A percentile compares a stretch with the other conserved stretches of the same genome.
phyloP scores from a whole-genome alignment of 2,888 invertebrate species.

The Bimastos eiseni region DNA sequence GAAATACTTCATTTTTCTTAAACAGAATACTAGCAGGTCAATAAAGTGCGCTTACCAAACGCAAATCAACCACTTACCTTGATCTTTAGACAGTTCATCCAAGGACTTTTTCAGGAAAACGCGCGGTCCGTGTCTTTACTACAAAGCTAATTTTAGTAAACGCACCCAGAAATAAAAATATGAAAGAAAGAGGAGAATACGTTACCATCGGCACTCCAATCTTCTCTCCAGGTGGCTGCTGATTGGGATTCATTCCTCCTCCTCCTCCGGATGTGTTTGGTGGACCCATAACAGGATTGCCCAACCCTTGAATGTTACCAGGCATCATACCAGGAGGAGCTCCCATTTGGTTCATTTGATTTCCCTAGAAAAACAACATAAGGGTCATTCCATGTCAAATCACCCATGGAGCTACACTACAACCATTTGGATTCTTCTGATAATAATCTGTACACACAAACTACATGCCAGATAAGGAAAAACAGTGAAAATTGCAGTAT shows the following conservation, averaged over 20 bases:
- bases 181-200: background rate
- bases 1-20: background rate
- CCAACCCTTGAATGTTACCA: background rate
- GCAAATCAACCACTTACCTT: slow-evolving; percentile 2
- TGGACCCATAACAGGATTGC: background rate
- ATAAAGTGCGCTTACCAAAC: background rate
- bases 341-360: slow-evolving; percentile 21
- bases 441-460: no score
- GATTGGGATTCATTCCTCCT: slow-evolving; percentile 9
- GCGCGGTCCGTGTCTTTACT: background rate
- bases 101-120: background rate
- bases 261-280: background rate
- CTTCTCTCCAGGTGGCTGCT: slow-evolving; percentile 14
- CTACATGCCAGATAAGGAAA: no score
- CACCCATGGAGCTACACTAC: no score
- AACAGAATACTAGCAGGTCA: background rate
- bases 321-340: slow-evolving; percentile 21
- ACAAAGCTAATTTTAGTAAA: background rate
- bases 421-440: no score
- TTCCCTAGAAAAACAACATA: background rate
- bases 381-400: no score
- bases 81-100: background rate
- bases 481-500: no score
- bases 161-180: background rate
- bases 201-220: slow-evolving; percentile 16